phyloP scores from a whole-genome alignment of 2,797 vertebrate genomes.

The Danio albolineatus region DNA sequence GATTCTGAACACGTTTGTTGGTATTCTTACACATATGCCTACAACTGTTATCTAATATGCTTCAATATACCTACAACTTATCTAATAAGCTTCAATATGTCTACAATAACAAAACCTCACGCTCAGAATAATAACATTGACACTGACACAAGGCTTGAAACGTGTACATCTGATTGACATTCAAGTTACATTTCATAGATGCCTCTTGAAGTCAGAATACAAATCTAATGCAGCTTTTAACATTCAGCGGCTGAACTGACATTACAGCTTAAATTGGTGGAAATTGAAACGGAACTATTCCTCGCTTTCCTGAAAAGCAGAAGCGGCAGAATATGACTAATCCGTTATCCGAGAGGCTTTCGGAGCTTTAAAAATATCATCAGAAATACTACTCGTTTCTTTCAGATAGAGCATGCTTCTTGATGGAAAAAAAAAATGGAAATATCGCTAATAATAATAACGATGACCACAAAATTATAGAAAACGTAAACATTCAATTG shows the following conservation, averaged over 20 bases:
- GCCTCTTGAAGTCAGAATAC: constrained; percentile 43
- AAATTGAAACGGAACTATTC: constrained; percentile 57
- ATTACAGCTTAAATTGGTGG: constrained; percentile 45
- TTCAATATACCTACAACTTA: neutral
- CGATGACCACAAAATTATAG: too few species aligned
- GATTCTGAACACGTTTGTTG: neutral
- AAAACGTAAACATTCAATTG: too few species aligned
- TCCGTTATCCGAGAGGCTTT: constrained; percentile 45
- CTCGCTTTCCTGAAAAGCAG: constrained; percentile 35
- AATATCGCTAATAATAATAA: too few species aligned
- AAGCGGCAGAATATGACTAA: constrained; percentile 44
- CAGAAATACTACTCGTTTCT: constrained; percentile 6
- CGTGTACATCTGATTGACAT: constrained; percentile 30
- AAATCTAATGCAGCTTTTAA: constrained; percentile 58
- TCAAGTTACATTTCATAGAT: constrained; percentile 43
- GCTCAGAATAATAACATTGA: constrained; percentile 46
- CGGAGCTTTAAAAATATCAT: constrained; percentile 21
- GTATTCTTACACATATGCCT: neutral
- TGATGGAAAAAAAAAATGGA: too few species aligned
- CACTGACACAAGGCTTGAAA: constrained; percentile 17
- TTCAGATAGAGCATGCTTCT: neutral
- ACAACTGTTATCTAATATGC: neutral
- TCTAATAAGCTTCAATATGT: neutral
- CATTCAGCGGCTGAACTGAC: constrained; percentile 47
- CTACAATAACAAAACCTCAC: neutral